Conservation (phyloP, 2,888 invertebrate species). For the Anodontia alba region DNA sequence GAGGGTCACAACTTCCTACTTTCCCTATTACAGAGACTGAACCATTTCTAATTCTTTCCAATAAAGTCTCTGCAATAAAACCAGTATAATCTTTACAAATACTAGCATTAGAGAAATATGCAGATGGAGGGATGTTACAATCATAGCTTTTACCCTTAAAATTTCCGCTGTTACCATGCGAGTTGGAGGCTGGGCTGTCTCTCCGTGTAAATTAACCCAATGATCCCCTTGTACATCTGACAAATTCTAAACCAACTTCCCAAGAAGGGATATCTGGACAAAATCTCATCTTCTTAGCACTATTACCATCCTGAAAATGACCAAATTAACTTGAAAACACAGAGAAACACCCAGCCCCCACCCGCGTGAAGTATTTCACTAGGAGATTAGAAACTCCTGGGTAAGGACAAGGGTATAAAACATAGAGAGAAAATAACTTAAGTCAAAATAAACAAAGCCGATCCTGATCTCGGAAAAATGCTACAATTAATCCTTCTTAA, state of each 20-base stretch:
- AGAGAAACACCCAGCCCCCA: conserved; percentile 29
- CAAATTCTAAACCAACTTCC: conserved; percentile 20
- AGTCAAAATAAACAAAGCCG: no score
- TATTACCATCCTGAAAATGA: conserved; percentile 3
- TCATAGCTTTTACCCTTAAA: conserved; percentile 36
- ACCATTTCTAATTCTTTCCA: conserved; percentile 29
- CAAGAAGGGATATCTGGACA: conserved; percentile 27
- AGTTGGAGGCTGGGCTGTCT: conserved; percentile 29
- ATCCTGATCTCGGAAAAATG: no score
- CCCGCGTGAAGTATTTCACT: conserved; percentile 37
- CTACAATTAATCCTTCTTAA: background rate
- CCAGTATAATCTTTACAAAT: background rate
- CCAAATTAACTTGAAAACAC: background rate
- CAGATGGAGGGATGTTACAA: conserved; percentile 19
- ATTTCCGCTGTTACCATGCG: conserved; percentile 26
- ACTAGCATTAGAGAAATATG: conserved; percentile 23
- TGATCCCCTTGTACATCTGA: background rate
- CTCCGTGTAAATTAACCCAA: conserved; percentile 32
- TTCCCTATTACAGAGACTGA: conserved; percentile 30
- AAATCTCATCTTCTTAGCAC: conserved; percentile 23
- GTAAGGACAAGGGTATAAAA: conserved; percentile 6
- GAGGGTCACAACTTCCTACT: conserved; percentile 36
- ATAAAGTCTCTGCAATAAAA: conserved; percentile 28
- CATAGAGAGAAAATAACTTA: background rate
- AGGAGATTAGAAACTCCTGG: conserved; percentile 25